These are phyloP conservation scores for Leptothorax acervorum DNA, from an alignment of 2,888 invertebrate genomes.

Conservation along the genomic window DNA sequence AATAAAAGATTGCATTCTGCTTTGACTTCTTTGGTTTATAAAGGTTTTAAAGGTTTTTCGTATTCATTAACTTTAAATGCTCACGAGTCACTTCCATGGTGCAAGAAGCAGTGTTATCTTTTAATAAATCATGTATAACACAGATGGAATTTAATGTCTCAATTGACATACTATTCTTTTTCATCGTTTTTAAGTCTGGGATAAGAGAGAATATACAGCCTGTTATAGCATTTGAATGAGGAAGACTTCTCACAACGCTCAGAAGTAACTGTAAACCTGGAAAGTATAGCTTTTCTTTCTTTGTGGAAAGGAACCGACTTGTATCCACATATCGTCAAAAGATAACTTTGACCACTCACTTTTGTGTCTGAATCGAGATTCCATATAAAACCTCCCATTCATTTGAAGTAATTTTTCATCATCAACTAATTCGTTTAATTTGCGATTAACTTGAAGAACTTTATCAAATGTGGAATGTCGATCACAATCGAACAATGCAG, in stretches of 20 bases:
- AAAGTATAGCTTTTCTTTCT: not conserved
- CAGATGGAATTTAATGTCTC: not conserved
- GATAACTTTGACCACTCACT: not conserved
- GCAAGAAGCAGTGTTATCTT: not conserved
- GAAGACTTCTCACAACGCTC: not conserved
- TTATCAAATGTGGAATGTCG: not conserved
- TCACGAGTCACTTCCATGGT: not conserved
- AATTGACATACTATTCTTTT: not conserved
- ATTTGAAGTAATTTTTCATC: not conserved
- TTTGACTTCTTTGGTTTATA: no score
- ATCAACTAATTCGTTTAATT: not conserved
- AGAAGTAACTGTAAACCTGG: not conserved
- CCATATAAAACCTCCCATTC: not conserved
- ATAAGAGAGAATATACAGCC: not conserved
- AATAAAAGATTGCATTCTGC: no score
- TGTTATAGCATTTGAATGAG: not conserved
- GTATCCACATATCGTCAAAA: not conserved
- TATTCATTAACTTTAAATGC: not conserved
- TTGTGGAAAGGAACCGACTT: not conserved
- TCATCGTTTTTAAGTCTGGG: not conserved
- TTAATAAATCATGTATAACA: not conserved
- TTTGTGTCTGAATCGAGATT: not conserved
- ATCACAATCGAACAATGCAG: not conserved
- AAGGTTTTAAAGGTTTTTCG: not conserved
- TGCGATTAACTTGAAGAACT: not conserved